These are phyloP conservation scores for Protonemura montana DNA, from an alignment of 2,888 invertebrate genomes.

Conservation along the genomic window DNA sequence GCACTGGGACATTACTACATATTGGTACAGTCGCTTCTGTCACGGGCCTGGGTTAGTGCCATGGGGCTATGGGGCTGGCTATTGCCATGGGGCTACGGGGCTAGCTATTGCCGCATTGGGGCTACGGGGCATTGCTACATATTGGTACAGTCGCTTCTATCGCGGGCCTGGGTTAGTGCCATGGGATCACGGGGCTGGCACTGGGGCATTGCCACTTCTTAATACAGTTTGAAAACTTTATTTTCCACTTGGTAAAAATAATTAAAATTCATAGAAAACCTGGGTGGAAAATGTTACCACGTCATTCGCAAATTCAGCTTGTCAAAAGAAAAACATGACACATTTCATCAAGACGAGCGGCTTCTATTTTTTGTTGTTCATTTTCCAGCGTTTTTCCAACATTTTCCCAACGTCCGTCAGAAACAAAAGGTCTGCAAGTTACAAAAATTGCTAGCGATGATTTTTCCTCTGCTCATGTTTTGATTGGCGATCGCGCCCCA, in stretches of 20 bases:
- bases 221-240: background rate
- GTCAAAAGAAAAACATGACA: background rate
- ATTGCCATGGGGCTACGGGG: no score
- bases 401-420: background rate
- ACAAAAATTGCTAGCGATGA: conserved; percentile 12
- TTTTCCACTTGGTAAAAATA: background rate
- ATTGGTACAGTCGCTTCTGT: no score
- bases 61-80: no score
- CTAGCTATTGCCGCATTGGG: no score
- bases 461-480: background rate
- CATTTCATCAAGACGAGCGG: background rate
- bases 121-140: no score
- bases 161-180: no score
- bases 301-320: background rate
- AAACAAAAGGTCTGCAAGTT: background rate
- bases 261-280: background rate
- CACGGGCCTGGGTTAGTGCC: no score
- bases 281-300: background rate
- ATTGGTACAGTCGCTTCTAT: no score
- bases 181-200: no score
- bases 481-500: background rate
- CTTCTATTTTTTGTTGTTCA: background rate
- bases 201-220: background rate
- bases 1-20: no score
- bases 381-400: background rate